A percentile compares a stretch with the other conserved stretches of the same genome.
These are phyloP conservation scores for Cardiocondyla obscurior DNA, from an alignment of 1,140 invertebrate genomes.

Conservation along the genomic window DNA sequence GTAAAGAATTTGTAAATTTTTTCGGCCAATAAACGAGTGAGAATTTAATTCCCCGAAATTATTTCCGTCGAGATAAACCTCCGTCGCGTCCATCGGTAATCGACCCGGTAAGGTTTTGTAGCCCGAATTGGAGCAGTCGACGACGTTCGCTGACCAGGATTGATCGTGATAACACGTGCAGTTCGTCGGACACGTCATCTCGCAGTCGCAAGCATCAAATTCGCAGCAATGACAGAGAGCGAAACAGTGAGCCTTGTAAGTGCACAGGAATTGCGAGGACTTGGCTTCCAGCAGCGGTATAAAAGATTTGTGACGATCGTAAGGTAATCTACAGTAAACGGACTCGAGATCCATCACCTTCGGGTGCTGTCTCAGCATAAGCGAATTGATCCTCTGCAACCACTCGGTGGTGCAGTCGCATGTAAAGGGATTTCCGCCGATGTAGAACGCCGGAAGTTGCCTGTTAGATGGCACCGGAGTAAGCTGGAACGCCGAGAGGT, in stretches of 20 bases:
- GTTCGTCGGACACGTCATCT: slow-evolving; percentile 93
- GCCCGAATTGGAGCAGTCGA: slow-evolving; percentile 92
- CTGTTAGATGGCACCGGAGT: slow-evolving; percentile 86
- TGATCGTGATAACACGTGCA: slow-evolving; percentile 95
- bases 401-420: slow-evolving; percentile 95
- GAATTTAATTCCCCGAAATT: slow-evolving; percentile 91
- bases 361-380: slow-evolving; percentile 90
- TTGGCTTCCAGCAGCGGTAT: slow-evolving; percentile 89
- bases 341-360: slow-evolving; percentile 92
- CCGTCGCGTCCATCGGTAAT: slow-evolving; percentile 95
- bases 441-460: slow-evolving; percentile 92
- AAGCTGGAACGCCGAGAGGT: slow-evolving; percentile 90
- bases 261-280: slow-evolving; percentile 91
- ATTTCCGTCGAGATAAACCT: slow-evolving; percentile 95
- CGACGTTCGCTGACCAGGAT: slow-evolving; percentile 94
- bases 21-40: slow-evolving; percentile 94
- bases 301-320: slow-evolving; percentile 89
- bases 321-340: slow-evolving; percentile 92
- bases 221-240: slow-evolving; percentile 94
- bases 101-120: slow-evolving; percentile 90
- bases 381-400: slow-evolving; percentile 91
- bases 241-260: slow-evolving; percentile 92
- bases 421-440: slow-evolving; percentile 94
- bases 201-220: slow-evolving; percentile 94
- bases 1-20: slow-evolving; percentile 92